These are phyloP conservation scores for Lordiphosa stackelbergi DNA, from an alignment of 1,140 invertebrate genomes.

Conservation along the genomic window DNA sequence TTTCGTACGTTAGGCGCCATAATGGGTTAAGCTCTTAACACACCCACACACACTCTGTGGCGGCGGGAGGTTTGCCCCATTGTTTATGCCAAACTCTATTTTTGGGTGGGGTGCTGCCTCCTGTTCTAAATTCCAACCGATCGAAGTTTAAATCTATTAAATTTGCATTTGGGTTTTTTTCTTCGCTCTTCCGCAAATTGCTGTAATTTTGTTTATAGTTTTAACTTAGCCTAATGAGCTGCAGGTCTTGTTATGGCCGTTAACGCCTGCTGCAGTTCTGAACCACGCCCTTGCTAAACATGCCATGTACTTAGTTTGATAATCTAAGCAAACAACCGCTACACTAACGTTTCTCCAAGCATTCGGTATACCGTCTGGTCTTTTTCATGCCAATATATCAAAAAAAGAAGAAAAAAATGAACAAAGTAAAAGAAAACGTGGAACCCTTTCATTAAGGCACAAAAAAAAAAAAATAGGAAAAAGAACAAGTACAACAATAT, in stretches of 20 bases:
- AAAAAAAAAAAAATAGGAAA: constrained; percentile 25
- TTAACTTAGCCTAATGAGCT: constrained; percentile 54
- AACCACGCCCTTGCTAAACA: constrained; percentile 42
- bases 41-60: constrained; percentile 28
- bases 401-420: constrained; percentile 30
- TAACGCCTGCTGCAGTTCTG: constrained; percentile 62
- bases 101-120: constrained; percentile 32
- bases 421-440: constrained; percentile 17
- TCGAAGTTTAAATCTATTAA: constrained; percentile 13
- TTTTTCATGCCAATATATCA: constrained; percentile 68
- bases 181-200: constrained; percentile 31
- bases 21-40: constrained; percentile 53
- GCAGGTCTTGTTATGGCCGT: constrained; percentile 34
- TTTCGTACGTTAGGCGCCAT: constrained; percentile 65
- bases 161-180: constrained; percentile 21
- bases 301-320: constrained; percentile 42
- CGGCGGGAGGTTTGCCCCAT: constrained; percentile 50
- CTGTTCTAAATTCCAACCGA: constrained; percentile 56
- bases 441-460: constrained; percentile 64
- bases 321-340: constrained; percentile 37
- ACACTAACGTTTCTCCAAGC: constrained; percentile 24
- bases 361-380: constrained; percentile 35
- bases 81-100: constrained; percentile 35
- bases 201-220: constrained; percentile 51
- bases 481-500: constrained; percentile 33